These are phyloP conservation scores for Marronus borbonicus DNA, from an alignment of 2,888 invertebrate species.

Conservation along the genomic window DNA sequence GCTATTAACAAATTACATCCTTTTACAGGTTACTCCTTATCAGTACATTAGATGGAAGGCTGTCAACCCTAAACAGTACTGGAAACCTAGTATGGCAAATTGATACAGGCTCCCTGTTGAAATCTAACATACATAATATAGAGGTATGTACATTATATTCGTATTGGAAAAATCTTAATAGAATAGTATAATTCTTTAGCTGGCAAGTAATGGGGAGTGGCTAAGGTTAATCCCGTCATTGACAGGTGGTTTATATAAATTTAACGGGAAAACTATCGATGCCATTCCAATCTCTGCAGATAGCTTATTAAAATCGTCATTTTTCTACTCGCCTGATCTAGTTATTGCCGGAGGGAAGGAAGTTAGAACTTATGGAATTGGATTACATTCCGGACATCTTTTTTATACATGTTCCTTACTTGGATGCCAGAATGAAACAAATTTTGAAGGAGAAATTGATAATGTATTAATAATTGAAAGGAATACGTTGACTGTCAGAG, in stretches of 20 bases:
- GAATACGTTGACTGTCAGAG: constrained; percentile 90
- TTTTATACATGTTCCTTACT: constrained; percentile 85
- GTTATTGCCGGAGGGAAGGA: constrained; percentile 93
- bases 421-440: constrained; percentile 82
- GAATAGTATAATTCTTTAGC: constrained; percentile 63
- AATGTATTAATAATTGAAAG: constrained; percentile 84
- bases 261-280: constrained; percentile 91
- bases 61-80: constrained; percentile 85
- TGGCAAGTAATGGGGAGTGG: constrained; percentile 88
- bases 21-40: constrained; percentile 82
- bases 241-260: constrained; percentile 91
- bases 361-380: constrained; percentile 88
- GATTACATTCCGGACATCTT: constrained; percentile 79
- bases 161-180: neutral
- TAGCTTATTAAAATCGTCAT: constrained; percentile 88
- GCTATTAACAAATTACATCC: neutral
- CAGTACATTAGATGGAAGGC: constrained; percentile 91
- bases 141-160: constrained; percentile 75
- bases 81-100: constrained; percentile 86
- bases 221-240: constrained; percentile 94
- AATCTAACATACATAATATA: constrained; percentile 90
- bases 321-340: constrained; percentile 88
- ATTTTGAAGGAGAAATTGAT: constrained; percentile 68
- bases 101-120: constrained; percentile 83
- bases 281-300: constrained; percentile 91